Evolutionary conservation across 2,797 vertebrate species (phyloP).

Genomic region (Sebastes iracundus): DNA sequence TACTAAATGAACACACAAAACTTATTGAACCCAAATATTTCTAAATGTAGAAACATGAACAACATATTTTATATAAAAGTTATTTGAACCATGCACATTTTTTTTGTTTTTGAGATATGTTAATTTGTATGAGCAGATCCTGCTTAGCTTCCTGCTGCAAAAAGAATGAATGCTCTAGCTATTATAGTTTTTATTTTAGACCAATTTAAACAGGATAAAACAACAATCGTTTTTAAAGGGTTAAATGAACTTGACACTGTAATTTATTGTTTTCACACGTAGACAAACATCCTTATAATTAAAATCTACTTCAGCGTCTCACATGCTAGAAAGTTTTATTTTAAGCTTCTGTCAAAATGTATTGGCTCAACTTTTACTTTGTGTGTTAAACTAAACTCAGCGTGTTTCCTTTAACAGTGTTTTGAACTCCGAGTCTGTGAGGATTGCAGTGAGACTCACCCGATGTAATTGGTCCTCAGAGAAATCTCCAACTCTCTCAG

Average conservation of each 20-base stretch:
- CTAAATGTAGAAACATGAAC: no score
- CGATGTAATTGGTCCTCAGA: constrained; percentile 94
- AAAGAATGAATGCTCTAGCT: no score
- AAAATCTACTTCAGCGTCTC: background rate
- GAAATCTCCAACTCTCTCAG: constrained; percentile 96
- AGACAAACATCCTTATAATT: background rate
- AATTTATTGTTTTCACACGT: background rate
- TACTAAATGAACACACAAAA: no score
- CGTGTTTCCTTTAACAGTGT: background rate
- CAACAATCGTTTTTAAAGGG: background rate
- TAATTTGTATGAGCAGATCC: no score
- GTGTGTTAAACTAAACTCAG: background rate
- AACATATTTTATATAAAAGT: no score
- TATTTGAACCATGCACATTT: no score
- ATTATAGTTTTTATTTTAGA: background rate
- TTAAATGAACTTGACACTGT: background rate
- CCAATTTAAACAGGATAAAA: no score
- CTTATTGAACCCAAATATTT: no score
- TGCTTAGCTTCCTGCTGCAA: no score
- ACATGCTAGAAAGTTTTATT: background rate
- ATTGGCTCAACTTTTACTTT: background rate
- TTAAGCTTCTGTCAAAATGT: background rate
- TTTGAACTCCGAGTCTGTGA: background rate
- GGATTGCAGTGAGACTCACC: constrained; percentile 79
- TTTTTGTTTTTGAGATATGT: no score